Base-by-base conservation (phyloP, 2,797 vertebrate species). In the Halcyon smyrnensis region DNA sequence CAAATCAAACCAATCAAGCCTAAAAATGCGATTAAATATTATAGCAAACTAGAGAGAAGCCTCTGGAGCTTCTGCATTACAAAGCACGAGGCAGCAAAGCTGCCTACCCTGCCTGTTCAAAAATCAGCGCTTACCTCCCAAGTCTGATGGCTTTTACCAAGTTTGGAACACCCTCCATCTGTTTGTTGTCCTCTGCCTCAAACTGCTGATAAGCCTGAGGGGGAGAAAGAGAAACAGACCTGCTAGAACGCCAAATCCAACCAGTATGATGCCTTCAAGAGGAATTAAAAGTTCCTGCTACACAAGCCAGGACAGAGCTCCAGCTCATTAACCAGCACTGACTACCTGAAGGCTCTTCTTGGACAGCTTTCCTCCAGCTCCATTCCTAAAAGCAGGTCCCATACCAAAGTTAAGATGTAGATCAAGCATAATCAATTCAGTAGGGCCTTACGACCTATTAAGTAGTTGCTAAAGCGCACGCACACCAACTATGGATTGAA, bases 191-290 rank as follows among this genome's bases (percentile, higher is more conserved):
- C 97, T 98, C 98, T 98, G 97, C 98, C 98, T 97, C 97, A 98
- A 97, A 98, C 87, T 97, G 97, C 97, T 98, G 98, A 98, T 96
- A 98, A 98, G 98, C 98, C 98, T 98, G 97, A 64, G 97, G 98
- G 95, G 97, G 95, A 98, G 98, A 98, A 97, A 98, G 97, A 98
- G 97, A 98, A 98, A 98, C 97, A 98, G 80, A 98, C 98, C 98
- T 93, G 96, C 98, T 98, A 98, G 98, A 98, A 97, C 0, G 88
- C 97, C 97, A 95, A 77, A 95, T 98, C 94, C 96, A 94, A 97
- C 94, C 97, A 71, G 76, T 9, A 76, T 15, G 79, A 90, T 90
- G 96, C 97, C 97, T 97, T 96, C 91, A 89, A 90, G 94, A 95
- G 96, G 96, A 95, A 77, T 94, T 89, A 67, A 69, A 80, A 83